Conservation (phyloP, 2,888 invertebrate genomes). For the Eristalis tenax region DNA sequence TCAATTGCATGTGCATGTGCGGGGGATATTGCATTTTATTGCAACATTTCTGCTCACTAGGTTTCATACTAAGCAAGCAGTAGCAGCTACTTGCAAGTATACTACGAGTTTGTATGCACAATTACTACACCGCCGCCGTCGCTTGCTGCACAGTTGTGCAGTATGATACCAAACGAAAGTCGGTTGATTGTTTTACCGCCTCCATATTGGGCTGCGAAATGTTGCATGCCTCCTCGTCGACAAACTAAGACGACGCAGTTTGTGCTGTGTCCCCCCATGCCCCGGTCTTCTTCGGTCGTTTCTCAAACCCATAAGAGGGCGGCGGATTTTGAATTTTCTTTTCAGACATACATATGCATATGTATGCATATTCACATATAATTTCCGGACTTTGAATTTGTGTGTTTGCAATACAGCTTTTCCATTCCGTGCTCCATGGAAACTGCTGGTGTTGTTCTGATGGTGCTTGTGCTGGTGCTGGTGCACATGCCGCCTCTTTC, state of each 20-base stretch:
- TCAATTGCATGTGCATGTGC: conserved; percentile 26
- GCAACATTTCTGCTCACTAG: conserved; percentile 56
- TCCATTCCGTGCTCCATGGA: conserved; percentile 29
- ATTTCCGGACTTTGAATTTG: conserved; percentile 62
- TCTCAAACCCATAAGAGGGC: conserved; percentile 39
- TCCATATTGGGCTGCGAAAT: conserved; percentile 56
- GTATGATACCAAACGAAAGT: conserved; percentile 45
- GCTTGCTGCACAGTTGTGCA: neutral
- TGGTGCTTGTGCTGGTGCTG: conserved; percentile 4
- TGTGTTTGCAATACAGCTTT: conserved; percentile 25
- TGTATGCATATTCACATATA: conserved; percentile 42
- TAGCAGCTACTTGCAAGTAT: conserved; percentile 44
- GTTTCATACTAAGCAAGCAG: conserved; percentile 44
- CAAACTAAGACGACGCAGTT: neutral
- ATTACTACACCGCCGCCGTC: conserved; percentile 22
- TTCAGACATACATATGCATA: neutral
- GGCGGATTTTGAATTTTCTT: conserved; percentile 62
- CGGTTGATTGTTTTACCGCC: conserved; percentile 61
- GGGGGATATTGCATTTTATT: conserved; percentile 58
- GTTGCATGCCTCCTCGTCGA: conserved; percentile 15
- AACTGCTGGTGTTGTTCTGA: conserved; percentile 40
- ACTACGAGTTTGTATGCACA: conserved; percentile 21
- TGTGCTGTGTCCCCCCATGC: neutral
- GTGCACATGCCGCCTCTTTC: conserved; percentile 45
- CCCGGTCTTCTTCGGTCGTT: no score